A percentile compares a stretch with the other conserved stretches of the same genome.
These are phyloP conservation scores for Toxotes chatareus DNA, from an alignment of 2,113 vertebrate species.

Conservation along the genomic window DNA sequence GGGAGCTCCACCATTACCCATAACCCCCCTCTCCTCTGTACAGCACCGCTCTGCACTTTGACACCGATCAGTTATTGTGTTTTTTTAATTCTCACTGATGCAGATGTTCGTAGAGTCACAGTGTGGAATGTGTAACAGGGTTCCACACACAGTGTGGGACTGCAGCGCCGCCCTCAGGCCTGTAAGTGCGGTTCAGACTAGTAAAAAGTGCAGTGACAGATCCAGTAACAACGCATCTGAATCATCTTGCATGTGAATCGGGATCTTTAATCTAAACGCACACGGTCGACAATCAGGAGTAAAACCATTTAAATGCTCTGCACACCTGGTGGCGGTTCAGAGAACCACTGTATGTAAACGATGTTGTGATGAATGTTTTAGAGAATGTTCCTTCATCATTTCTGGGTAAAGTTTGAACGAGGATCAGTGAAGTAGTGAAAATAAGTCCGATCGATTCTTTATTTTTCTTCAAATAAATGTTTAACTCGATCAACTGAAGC, in stretches of 20 bases:
- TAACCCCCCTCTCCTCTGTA: constrained; percentile 39
- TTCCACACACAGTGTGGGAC: neutral
- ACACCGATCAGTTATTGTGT: constrained; percentile 32
- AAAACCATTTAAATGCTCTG: too few relatives aligned
- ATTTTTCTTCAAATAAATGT: neutral
- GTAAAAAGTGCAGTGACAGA: neutral
- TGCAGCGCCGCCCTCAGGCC: neutral
- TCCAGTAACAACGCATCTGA: neutral
- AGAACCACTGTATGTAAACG: neutral
- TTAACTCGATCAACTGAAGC: neutral
- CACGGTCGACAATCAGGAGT: neutral
- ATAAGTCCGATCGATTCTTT: neutral
- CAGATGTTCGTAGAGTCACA: constrained; percentile 5
- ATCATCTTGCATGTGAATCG: neutral
- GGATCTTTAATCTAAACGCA: neutral
- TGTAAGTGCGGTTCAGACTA: neutral
- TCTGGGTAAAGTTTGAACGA: neutral
- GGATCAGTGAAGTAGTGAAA: neutral
- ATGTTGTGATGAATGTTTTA: constrained; percentile 40
- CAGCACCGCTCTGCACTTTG: constrained; percentile 61
- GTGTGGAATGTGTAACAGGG: constrained; percentile 2
- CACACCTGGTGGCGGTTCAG: neutral
- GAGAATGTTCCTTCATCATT: constrained; percentile 1
- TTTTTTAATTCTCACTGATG: constrained; percentile 22
- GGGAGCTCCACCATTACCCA: constrained; percentile 83